Percentiles rank a stretch among this genome's conserved stretches.
Conservation (phyloP, 2,113 vertebrate species). For the Strix uralensis region DNA sequence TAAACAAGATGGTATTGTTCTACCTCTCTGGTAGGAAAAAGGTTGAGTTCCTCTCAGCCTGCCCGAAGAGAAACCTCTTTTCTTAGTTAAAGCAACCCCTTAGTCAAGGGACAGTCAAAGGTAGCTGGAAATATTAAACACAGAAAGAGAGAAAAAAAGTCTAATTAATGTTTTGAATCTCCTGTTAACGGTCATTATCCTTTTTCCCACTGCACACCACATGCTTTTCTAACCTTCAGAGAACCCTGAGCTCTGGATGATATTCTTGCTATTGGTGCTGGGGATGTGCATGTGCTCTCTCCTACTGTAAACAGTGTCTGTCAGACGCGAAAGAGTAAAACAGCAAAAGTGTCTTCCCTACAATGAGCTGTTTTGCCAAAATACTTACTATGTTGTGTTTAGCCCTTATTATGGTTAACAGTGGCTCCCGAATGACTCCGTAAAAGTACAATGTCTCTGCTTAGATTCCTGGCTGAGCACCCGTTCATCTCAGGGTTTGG, state of each 20-base stretch:
- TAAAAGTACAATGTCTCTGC: not conserved
- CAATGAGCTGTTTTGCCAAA: not conserved
- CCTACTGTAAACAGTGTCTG: not conserved
- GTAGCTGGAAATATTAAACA: not conserved
- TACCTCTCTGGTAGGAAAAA: not conserved
- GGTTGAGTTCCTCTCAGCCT: not conserved
- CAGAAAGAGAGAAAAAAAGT: not conserved
- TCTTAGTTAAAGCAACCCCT: not conserved
- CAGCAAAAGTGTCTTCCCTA: not conserved
- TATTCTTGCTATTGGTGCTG: not conserved
- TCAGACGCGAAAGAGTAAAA: not conserved
- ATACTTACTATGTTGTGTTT: not conserved
- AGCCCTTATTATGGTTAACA: not conserved
- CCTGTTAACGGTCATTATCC: not conserved
- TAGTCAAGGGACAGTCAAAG: not conserved
- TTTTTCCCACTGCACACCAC: not conserved
- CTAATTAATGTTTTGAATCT: not conserved
- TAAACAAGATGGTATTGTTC: not conserved
- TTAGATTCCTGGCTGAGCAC: not conserved
- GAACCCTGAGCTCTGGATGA: rapidly evolving
- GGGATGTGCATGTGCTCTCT: not conserved
- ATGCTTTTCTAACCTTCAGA: not conserved
- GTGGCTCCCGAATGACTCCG: not conserved
- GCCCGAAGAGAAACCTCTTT: not conserved
- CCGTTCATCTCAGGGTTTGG: not conserved